Evolutionary conservation across 1,140 invertebrate genomes (phyloP).

Genomic region (Lanistes nyassanus): DNA sequence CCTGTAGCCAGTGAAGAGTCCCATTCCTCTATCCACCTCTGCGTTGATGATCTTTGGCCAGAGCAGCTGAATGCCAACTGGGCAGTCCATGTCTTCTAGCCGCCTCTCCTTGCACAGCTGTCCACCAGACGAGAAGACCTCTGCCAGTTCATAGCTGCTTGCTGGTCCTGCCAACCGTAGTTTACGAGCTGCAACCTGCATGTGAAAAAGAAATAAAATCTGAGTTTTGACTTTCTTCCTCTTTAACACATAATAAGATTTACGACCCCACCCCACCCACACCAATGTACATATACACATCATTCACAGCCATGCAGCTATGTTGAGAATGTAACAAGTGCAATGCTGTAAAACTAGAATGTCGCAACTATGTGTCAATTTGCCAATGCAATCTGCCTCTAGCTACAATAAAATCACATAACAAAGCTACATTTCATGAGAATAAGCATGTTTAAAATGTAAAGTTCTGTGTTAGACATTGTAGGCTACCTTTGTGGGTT

Average conservation of each 20-base stretch:
- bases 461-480: no score
- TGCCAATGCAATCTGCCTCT: no score
- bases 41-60: constrained; percentile 80
- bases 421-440: no score
- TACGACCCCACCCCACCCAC: background rate
- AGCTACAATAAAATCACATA: no score
- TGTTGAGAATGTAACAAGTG: background rate
- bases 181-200: constrained; percentile 75
- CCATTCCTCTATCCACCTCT: constrained; percentile 65
- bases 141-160: constrained; percentile 84
- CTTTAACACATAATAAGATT: background rate
- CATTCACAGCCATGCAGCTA: background rate
- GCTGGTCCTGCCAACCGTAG: constrained; percentile 74
- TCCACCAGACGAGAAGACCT: constrained; percentile 80
- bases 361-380: no score
- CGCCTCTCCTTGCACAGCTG: constrained; percentile 93
- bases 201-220: background rate
- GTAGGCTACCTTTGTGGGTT: no score
- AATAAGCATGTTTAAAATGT: no score
- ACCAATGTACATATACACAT: background rate
- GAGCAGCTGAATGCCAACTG: constrained; percentile 90
- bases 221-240: no score
- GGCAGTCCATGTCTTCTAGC: constrained; percentile 85
- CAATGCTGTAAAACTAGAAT: background rate
- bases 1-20: constrained; percentile 73